Conservation (phyloP, 2,113 vertebrate genomes). For the Colistium nudipinnis region DNA sequence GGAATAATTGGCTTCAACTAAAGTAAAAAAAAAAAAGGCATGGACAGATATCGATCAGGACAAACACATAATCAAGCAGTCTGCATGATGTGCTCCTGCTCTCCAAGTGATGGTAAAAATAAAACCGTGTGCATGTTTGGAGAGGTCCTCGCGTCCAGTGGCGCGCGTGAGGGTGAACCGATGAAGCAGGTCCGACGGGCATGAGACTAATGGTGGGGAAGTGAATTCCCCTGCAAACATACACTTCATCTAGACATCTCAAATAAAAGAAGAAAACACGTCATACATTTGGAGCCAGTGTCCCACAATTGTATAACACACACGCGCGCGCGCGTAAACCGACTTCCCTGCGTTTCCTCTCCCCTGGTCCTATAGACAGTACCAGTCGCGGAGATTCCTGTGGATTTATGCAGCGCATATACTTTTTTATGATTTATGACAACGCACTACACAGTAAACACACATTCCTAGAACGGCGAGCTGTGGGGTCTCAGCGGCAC, state of each 20-base stretch:
- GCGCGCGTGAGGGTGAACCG: neutral
- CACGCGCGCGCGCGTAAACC: constrained; percentile 48
- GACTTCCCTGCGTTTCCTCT: constrained; percentile 25
- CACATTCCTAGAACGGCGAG: neutral
- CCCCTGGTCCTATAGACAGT: neutral
- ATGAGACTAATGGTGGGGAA: neutral
- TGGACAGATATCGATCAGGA: neutral
- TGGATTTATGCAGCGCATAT: neutral
- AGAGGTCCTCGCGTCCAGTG: constrained; percentile 18
- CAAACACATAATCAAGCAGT: neutral
- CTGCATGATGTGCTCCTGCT: neutral
- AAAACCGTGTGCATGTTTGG: neutral
- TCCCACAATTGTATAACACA: constrained; percentile 7
- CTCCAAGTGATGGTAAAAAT: neutral
- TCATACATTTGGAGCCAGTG: constrained; percentile 4
- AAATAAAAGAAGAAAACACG: neutral
- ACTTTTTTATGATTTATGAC: neutral
- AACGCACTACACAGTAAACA: neutral
- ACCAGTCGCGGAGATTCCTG: neutral
- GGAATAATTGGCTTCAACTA: constrained; percentile 48
- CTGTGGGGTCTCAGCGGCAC: constrained; percentile 5
- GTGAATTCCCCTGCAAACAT: neutral
- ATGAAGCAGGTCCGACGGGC: constrained; percentile 21
- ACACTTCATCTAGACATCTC: no score
- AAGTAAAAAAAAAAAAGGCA: neutral